Conservation (phyloP, 1,140 invertebrate genomes). For the Agrilus planipennis region DNA sequence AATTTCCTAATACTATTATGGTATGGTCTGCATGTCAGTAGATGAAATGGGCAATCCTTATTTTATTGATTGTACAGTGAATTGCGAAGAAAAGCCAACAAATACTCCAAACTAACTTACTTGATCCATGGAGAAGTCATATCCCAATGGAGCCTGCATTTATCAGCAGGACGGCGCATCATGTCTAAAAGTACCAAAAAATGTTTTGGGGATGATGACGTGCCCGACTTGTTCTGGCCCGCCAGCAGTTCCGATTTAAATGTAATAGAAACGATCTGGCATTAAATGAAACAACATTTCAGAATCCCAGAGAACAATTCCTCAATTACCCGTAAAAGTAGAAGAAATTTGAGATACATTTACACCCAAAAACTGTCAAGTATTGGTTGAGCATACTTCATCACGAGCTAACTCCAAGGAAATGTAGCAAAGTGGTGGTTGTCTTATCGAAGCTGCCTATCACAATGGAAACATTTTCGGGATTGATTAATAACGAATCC, state of each 20-base stretch:
- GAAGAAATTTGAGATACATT: conserved; percentile 10
- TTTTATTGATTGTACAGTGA: conserved; percentile 14
- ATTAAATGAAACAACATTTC: conserved; percentile 15
- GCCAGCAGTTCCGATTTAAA: conserved; percentile 17
- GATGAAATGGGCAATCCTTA: conserved; percentile 8
- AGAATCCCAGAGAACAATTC: conserved; percentile 9
- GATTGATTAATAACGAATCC: too few relatives aligned
- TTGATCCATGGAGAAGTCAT: conserved; percentile 10
- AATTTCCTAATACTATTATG: conserved; percentile 13
- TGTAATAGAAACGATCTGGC: conserved; percentile 16
- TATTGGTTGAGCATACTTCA: too few relatives aligned
- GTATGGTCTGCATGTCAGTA: conserved; percentile 13
- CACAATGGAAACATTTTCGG: too few relatives aligned
- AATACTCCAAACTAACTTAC: conserved; percentile 12
- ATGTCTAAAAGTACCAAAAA: conserved; percentile 16
- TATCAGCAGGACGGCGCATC: conserved; percentile 16
- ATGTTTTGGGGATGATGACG: conserved; percentile 14
- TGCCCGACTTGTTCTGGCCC: conserved; percentile 11
- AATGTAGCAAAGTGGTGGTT: too few relatives aligned
- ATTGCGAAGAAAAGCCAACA: conserved; percentile 17
- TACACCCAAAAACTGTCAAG: conserved; percentile 9
- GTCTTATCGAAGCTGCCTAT: too few relatives aligned
- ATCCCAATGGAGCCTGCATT: conserved; percentile 9
- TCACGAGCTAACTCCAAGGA: too few relatives aligned
- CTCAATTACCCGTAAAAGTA: conserved; percentile 4